Base-by-base conservation (phyloP, 2,113 vertebrate genomes). In the Archilochus colubris region DNA sequence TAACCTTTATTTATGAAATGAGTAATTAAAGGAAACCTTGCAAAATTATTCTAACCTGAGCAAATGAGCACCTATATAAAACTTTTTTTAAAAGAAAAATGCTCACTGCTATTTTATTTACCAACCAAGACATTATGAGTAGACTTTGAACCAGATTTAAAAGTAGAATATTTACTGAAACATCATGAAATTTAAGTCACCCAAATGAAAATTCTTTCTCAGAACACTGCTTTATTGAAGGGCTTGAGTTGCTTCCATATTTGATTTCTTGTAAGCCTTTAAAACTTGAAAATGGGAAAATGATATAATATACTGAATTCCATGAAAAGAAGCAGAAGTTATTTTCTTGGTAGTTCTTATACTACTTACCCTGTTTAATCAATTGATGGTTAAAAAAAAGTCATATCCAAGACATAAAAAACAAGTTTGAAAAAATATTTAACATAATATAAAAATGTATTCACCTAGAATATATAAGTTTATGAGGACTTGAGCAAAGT, bases 401-500 rank as follows among this genome's bases (percentile, higher is more conserved):
- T 53, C 36, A n/a, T 64, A 94, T 63, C 31, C 24, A 19, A 70
- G 76, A 15, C 15, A 78, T 31, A 51, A 88, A 82, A 80, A 36
- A 1, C 13, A 33, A 59, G 23, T 91, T 94, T 91, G 82, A 93
- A 91, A 91, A 91, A 79, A 44, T 44, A 61, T 93, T 93, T 83
- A 8, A 23, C 93, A 79, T 61, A 61, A 85, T 81, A 64, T 86
- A 91, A 54, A 40, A 67, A 55, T 88, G n/a, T 87, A 59, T 88
- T 87, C 82, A 88, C 27, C 86, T 96, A 83, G 76, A 96, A 94
- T 94, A 92, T 78, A 62, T 76, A 94, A 96, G 95, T 91, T 96
- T 85, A 30, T 91, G 90, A 64, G 64, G 82, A 93, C 6, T 88
- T 22, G 25, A 96, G 31, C 30, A 95, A 91, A 93, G 38, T 63